These are phyloP conservation scores for Augiades crinisus DNA, from an alignment of 2,888 invertebrate species.

Conservation along the genomic window DNA sequence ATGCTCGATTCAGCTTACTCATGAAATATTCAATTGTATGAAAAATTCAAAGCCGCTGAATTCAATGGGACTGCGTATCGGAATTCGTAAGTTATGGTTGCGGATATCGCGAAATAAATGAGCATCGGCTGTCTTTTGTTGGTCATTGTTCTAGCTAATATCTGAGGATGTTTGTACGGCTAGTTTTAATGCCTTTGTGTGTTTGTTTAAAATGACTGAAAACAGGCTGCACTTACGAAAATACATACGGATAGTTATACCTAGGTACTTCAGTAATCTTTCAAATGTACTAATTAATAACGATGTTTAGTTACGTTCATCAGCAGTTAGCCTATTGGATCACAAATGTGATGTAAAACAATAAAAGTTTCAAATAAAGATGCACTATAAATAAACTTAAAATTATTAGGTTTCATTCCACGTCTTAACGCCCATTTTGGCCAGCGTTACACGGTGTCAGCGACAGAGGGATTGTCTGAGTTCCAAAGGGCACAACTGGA, in stretches of 20 bases:
- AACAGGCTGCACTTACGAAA: no score
- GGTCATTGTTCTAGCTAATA: no score
- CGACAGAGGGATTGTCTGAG: conserved; percentile 87
- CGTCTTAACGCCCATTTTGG: conserved; percentile 85
- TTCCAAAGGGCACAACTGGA: conserved; percentile 84
- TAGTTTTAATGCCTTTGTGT: no score
- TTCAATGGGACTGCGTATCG: conserved; percentile 24
- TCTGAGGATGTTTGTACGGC: no score
- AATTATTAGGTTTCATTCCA: conserved; percentile 83
- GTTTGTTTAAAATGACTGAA: no score
- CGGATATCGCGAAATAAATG: conserved; percentile 20
- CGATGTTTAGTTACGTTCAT: no score
- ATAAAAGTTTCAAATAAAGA: not conserved
- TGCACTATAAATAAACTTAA: not conserved
- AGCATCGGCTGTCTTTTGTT: not conserved
- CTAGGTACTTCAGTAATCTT: no score
- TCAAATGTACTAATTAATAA: no score
- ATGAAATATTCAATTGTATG: conserved; percentile 35
- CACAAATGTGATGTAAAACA: not conserved
- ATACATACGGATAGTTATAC: no score
- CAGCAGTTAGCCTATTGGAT: no score
- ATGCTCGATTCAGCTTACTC: conserved; percentile 23
- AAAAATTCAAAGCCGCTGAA: conserved; percentile 27
- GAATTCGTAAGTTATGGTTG: conserved; percentile 14
- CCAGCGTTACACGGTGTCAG: conserved; percentile 86